Evolutionary conservation across 2,797 vertebrate species (phyloP).

Genomic region (Hozukius guyotensis): DNA sequence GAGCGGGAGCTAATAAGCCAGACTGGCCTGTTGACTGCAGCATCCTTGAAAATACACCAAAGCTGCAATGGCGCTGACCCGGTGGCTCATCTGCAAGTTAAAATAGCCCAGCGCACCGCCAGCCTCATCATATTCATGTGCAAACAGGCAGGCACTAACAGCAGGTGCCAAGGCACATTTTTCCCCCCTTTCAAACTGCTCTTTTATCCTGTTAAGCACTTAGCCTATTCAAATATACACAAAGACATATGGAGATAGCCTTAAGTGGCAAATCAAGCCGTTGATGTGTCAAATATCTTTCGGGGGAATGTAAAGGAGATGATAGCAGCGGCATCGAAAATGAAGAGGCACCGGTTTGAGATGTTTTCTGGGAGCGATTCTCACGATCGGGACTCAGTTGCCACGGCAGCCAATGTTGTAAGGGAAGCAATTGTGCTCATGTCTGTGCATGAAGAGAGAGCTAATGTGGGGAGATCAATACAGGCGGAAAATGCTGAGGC

Average conservation of each 20-base stretch:
- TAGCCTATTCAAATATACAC: slow-evolving; percentile 77
- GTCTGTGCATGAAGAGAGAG: slow-evolving; percentile 81
- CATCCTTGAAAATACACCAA: slow-evolving; percentile 77
- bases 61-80: slow-evolving; percentile 75
- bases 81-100: slow-evolving; percentile 86
- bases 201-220: slow-evolving; percentile 82
- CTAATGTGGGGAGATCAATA: slow-evolving; percentile 85
- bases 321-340: slow-evolving; percentile 38
- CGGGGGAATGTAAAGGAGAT: slow-evolving; percentile 54
- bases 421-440: slow-evolving; percentile 82
- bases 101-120: slow-evolving; percentile 70
- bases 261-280: slow-evolving; percentile 71
- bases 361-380: slow-evolving; percentile 65
- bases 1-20: slow-evolving; percentile 71
- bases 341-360: slow-evolving; percentile 61
- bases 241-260: slow-evolving; percentile 76
- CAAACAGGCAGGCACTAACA: slow-evolving; percentile 74
- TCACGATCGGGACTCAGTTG: slow-evolving; percentile 76
- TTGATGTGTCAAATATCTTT: slow-evolving; percentile 63
- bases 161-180: slow-evolving; percentile 76
- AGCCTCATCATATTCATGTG: slow-evolving; percentile 82
- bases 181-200: slow-evolving; percentile 72
- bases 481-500: slow-evolving; percentile 84
- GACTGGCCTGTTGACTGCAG: slow-evolving; percentile 77
- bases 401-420: slow-evolving; percentile 79